Conservation (phyloP, 2,888 invertebrate genomes). For the Dendrolimus pini region DNA sequence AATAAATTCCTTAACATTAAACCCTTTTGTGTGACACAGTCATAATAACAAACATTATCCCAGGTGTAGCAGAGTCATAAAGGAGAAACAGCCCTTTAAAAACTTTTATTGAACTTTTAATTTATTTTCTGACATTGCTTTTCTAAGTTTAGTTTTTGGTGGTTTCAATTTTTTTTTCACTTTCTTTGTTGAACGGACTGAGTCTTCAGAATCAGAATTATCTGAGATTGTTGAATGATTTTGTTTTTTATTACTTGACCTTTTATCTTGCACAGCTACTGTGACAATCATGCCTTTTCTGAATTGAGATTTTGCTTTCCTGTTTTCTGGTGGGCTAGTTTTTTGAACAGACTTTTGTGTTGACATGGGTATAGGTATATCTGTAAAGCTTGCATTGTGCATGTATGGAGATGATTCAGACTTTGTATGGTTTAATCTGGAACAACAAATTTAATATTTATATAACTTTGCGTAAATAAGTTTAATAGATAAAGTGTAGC, state of each 20-base stretch:
- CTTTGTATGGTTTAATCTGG: conserved; percentile 61
- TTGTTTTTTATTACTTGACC: conserved; percentile 39
- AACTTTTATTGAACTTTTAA: conserved; percentile 11
- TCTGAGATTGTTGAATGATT: conserved; percentile 41
- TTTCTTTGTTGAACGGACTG: conserved; percentile 52
- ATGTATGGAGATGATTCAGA: conserved; percentile 49
- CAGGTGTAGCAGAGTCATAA: no score
- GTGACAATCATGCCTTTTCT: conserved; percentile 78
- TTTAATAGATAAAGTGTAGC: no score
- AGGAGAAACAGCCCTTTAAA: no score
- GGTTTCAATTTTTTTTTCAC: conserved; percentile 64
- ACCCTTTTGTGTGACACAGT: no score
- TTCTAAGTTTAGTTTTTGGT: conserved; percentile 42
- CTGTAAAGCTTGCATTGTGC: conserved; percentile 62
- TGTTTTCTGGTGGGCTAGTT: conserved; percentile 31
- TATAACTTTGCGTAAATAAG: neutral
- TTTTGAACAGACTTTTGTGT: conserved; percentile 36
- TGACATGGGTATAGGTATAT: conserved; percentile 58
- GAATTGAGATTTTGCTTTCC: conserved; percentile 65
- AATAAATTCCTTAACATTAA: no score
- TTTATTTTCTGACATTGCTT: conserved; percentile 44
- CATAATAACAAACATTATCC: no score
- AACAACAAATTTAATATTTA: conserved; percentile 16
- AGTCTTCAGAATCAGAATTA: conserved; percentile 65
- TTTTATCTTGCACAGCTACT: conserved; percentile 70